Conservation (phyloP, 1,140 invertebrate genomes). For the Fopius arisanus region DNA sequence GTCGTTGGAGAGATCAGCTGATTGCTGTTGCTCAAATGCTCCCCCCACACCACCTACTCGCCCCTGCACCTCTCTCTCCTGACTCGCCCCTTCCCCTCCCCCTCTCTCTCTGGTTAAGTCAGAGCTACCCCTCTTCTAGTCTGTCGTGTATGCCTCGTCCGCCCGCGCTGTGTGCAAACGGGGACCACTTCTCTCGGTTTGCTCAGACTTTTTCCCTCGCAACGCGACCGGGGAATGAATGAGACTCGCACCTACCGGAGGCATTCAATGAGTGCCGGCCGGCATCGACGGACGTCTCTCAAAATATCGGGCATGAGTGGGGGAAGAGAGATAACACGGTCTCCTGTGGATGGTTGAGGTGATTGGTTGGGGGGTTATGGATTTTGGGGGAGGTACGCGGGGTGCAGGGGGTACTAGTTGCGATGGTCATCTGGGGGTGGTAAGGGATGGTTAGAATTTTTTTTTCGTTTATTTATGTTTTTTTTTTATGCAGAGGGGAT, state of each 20-base stretch:
- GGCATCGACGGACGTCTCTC: not conserved
- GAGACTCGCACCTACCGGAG: not conserved
- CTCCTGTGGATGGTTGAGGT: not conserved
- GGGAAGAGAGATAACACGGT: not conserved
- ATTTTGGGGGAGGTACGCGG: too few species aligned
- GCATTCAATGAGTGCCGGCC: slow-evolving; percentile 1
- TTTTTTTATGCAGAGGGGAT: too few species aligned
- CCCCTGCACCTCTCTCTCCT: not conserved
- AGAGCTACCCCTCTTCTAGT: not conserved
- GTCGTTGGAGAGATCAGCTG: slow-evolving; percentile 31
- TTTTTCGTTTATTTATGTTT: too few species aligned
- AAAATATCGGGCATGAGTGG: not conserved
- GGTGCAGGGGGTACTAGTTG: too few species aligned
- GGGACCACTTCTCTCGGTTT: slow-evolving; percentile 12
- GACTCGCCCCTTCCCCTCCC: not conserved
- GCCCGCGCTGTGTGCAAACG: slow-evolving; percentile 1
- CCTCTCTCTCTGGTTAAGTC: slow-evolving; percentile 8
- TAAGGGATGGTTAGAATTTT: too few species aligned
- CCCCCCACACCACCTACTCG: slow-evolving; percentile 33
- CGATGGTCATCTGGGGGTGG: too few species aligned
- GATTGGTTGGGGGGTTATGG: not conserved
- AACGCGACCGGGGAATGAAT: not conserved
- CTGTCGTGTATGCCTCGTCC: slow-evolving; percentile 10
- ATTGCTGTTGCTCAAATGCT: slow-evolving; percentile 10
- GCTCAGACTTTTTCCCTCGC: not conserved